Evolutionary conservation across 2,797 vertebrate genomes (phyloP), one percentile per base, ranked within the genome.

Genomic region (Rhyacichthys aspro): DNA sequence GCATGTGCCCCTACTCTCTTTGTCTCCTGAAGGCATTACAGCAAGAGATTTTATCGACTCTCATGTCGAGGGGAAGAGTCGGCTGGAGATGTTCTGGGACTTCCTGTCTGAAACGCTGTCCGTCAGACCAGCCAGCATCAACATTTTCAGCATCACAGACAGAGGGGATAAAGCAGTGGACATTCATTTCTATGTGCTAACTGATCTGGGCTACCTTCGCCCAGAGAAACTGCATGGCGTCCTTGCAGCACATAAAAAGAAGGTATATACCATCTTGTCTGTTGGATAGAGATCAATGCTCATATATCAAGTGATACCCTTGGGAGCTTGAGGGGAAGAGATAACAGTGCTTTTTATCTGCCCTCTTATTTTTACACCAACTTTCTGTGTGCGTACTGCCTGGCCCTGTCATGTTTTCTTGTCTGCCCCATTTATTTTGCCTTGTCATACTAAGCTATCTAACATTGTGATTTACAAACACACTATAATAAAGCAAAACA

Each of bases 31-130:
- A 93, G 94, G 87, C 88, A 72, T 92, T 60, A 92, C 90, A 56
- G 91, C 91, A 45, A 91, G 88, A 78, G 92, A 93, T 67, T 93
- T 95, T 82, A 81, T 93, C 74, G 86, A 88, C 76, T 90, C 88
- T 48, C 82, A 70, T 12, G 82, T 85, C 42, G 74, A 63, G 0
- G 82, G 84, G 73, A 88, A 78, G 84, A 92, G 85, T 0, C 89
- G 78, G n/a, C 75, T 83, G n/a, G 89, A 89, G 68, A 77, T 57
- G 52, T 91, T 94, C 73, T 87, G 90, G 90, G 88, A 88, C 80
- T 84, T 90, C 71, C 88, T 93, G 86, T 88, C 91, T 53, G 90
- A 90, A 57, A 58, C 87, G 37, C 67, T 93, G 49, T 72, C 81
- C 6, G 85, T 92, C 72, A 87, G 87, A 23, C 55, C 83, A 5